A percentile compares a stretch with the other conserved stretches of the same genome.
Evolutionary conservation across 2,113 vertebrate genomes (phyloP).

Genomic region (Probosciger aterrimus): DNA sequence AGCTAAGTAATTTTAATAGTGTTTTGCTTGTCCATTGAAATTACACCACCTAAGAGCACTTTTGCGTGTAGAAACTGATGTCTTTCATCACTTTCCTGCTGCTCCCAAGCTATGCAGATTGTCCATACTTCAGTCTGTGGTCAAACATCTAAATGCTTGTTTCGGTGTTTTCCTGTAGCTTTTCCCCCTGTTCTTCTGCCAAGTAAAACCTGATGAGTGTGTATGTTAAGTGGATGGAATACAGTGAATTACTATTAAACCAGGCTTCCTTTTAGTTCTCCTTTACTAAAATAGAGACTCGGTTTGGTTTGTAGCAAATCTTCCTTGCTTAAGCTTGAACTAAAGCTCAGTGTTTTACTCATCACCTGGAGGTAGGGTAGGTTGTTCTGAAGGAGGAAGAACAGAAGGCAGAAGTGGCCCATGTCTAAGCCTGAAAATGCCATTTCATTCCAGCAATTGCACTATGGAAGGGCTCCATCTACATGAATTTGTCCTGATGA

Average conservation of each 20-base stretch:
- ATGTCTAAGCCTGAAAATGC: not conserved
- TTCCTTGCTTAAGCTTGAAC: not conserved
- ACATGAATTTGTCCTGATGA: not conserved
- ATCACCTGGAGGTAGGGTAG: not conserved
- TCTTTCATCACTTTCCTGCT: not conserved
- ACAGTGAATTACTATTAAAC: not conserved
- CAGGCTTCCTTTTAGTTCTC: not conserved
- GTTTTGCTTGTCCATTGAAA: not conserved
- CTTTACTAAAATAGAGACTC: not conserved
- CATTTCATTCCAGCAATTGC: not conserved
- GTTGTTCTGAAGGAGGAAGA: not conserved
- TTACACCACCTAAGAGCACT: fast-evolving
- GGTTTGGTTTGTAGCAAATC: not conserved
- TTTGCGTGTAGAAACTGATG: not conserved
- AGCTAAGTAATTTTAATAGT: not conserved
- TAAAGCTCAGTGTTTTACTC: not conserved
- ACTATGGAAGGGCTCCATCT: not conserved
- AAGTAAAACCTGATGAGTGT: not conserved
- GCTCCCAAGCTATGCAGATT: not conserved
- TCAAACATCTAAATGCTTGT: not conserved
- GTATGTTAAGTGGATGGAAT: not conserved
- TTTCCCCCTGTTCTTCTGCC: not conserved
- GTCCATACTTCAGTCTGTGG: not conserved
- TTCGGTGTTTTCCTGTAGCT: not conserved
- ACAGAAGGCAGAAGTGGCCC: not conserved